Evolutionary conservation across 2,113 vertebrate genomes (phyloP).

Genomic region (Falco punctatus): DNA sequence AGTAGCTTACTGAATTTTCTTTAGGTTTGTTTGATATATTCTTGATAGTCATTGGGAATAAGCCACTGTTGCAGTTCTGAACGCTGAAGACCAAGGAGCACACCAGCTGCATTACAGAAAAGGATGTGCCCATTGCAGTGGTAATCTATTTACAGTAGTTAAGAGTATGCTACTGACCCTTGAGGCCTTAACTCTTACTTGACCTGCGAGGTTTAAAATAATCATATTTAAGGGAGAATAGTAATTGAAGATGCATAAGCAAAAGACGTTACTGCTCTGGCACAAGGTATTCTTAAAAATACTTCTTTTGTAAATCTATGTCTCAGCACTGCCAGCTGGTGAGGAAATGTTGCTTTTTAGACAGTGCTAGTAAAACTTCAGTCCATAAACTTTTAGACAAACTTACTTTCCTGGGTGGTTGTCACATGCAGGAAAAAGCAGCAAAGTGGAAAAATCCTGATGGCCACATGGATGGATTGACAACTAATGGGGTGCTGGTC

Average conservation of each 20-base stretch:
- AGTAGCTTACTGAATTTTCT: not conserved
- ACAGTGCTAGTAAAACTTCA: not conserved
- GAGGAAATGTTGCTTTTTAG: not conserved
- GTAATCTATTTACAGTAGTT: not conserved
- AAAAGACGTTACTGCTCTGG: not conserved
- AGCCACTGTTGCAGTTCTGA: not conserved
- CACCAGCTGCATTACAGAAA: not conserved
- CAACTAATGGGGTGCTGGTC: slow-evolving; percentile 95
- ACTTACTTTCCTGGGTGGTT: not conserved
- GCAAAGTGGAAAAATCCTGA: slow-evolving; percentile 99
- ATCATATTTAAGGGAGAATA: not conserved
- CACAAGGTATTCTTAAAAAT: not conserved
- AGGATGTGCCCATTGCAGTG: not conserved
- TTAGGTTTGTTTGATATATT: not conserved
- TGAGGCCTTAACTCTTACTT: not conserved
- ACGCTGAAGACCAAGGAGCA: not conserved
- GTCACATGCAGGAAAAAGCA: slow-evolving; percentile 89
- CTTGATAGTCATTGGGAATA: not conserved
- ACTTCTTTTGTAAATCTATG: not conserved
- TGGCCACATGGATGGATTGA: slow-evolving; percentile 98
- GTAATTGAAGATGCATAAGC: not conserved
- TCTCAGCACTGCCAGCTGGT: not conserved
- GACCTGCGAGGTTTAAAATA: not conserved
- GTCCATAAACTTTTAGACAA: not conserved
- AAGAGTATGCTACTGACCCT: not conserved